Evolutionary conservation across 1,140 invertebrate species (phyloP), one percentile per base, ranked within the genome.

Genomic region (Drosophila triauraria): DNA sequence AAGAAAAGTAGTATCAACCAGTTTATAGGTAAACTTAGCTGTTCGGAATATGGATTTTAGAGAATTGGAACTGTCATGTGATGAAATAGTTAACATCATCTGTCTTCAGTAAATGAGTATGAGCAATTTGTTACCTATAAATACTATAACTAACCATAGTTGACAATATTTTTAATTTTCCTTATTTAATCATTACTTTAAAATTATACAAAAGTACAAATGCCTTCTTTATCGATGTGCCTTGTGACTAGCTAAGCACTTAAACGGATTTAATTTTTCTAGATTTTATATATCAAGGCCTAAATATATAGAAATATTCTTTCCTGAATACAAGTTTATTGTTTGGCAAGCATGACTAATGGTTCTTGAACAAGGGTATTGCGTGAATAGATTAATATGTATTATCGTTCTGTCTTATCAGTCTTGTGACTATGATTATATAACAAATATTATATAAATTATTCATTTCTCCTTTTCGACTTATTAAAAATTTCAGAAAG

Each of bases 401-500:
- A 38, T 38, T 38, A 10, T 54, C 17, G 4, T 20, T 12, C 17
- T 2, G 2, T 13, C 50, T 20, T 32, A 53, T 53, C 48, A 17
- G 9, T 5, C 27, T 32, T 35, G 0, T 53, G 30, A 30, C 27
- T 7, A 6, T 30, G 6, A 30, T 30, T 30, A 30, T 30, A 53
- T 32, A 53, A 32, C 27, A 30, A 30, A 6, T 30, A 30, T 30
- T 30, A 30, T 7, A 30, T 30, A 30, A 30, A 30, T 30, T 6
- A 30, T 30, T 30, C 5, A 30, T 30, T 30, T 30, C 27, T 30
- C 4, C 4, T 30, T 30, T 6, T 30, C 0, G 27, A 30, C 27
- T 7, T 7, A 6, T 30, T 7, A 30, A 59, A 4, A 8, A 51
- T 83, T 75, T 0, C 12, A 91, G 87, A 42, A 6, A 32, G 74